phyloP scores from a whole-genome alignment of 2,113 vertebrate species.

The Mohoua ochrocephala region DNA sequence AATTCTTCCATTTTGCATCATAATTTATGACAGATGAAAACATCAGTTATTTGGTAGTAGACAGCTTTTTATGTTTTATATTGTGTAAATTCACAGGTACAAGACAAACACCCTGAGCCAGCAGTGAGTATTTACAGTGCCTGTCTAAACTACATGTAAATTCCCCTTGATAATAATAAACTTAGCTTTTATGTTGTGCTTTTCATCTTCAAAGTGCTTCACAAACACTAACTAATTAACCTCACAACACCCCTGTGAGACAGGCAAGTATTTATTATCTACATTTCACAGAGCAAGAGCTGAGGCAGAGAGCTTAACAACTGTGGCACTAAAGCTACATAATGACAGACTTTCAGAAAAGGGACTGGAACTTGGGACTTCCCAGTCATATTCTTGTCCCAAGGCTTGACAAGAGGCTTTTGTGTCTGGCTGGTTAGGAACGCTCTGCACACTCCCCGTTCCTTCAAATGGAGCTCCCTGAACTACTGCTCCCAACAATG shows the following conservation, averaged over 20 bases:
- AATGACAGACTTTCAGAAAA: neutral
- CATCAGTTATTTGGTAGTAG: neutral
- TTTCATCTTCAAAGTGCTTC: constrained; percentile 27
- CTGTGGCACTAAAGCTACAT: neutral
- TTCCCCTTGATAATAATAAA: neutral
- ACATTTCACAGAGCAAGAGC: constrained; percentile 1
- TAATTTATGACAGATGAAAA: neutral
- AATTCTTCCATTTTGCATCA: neutral
- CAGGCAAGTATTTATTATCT: neutral
- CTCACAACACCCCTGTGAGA: neutral
- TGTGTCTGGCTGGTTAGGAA: neutral
- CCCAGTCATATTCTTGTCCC: neutral
- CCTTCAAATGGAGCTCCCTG: neutral
- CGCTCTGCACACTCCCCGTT: accelerated
- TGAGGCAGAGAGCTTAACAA: neutral
- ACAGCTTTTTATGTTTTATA: constrained; percentile 28
- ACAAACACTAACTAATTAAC: constrained; percentile 41
- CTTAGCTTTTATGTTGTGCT: neutral
- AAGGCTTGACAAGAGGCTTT: neutral
- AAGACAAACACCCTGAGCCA: neutral
- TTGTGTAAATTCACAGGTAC: constrained; percentile 9
- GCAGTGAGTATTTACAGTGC: constrained; percentile 7
- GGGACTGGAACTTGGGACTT: neutral
- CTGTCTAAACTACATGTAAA: neutral
- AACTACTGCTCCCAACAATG: neutral